Percentiles rank a stretch among this genome's conserved stretches.
These are phyloP conservation scores for Onychorhynchus coronatus DNA, from an alignment of 2,113 vertebrate species.

Conservation along the genomic window DNA sequence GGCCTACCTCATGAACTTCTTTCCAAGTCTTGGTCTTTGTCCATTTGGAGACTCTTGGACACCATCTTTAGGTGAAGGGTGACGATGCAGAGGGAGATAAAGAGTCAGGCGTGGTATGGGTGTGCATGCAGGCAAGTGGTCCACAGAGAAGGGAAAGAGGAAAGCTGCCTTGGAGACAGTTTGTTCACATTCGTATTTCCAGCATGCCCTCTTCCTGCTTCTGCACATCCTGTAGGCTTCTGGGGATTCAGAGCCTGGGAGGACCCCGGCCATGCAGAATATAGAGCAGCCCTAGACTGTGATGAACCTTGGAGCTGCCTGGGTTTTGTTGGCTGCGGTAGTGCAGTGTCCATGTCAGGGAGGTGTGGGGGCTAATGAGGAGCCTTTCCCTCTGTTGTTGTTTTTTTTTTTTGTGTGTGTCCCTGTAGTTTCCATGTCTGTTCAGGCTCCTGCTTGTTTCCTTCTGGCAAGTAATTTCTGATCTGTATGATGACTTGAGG, in stretches of 20 bases:
- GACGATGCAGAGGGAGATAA: background rate
- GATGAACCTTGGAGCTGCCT: background rate
- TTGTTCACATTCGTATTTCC: rapidly evolving
- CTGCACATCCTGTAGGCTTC: background rate
- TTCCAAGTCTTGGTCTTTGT: background rate
- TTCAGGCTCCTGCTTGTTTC: background rate
- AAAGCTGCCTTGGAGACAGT: background rate
- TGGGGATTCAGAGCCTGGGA: background rate
- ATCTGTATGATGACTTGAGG: background rate
- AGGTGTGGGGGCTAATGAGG: background rate
- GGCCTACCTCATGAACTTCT: background rate
- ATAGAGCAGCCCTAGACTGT: background rate
- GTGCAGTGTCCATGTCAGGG: background rate
- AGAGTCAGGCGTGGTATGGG: background rate
- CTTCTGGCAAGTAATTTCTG: background rate
- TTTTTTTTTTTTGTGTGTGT: background rate
- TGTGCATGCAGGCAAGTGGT: background rate
- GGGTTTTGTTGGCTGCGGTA: background rate
- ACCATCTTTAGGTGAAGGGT: background rate
- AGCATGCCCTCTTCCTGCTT: background rate
- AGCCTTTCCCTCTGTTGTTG: background rate
- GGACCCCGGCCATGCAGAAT: background rate
- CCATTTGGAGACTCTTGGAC: background rate
- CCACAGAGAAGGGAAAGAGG: background rate
- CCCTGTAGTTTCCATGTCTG: background rate